phyloP scores from a whole-genome alignment of 2,888 invertebrate genomes.

The Brassicogethes aeneus region DNA sequence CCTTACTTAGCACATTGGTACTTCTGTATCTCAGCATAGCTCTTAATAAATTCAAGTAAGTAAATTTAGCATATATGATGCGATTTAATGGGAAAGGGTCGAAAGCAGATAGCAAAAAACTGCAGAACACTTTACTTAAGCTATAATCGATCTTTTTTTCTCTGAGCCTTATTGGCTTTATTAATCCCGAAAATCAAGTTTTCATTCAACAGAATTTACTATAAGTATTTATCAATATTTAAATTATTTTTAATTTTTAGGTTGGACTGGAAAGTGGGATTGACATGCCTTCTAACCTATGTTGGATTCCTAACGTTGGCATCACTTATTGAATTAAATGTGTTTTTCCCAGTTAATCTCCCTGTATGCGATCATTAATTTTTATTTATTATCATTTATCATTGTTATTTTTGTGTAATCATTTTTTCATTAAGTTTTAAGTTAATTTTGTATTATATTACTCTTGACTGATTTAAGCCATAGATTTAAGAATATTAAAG shows the following conservation, averaged over 20 bases:
- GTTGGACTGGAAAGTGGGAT: slow-evolving; percentile 62
- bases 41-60: slow-evolving; percentile 53
- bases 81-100: background rate
- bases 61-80: slow-evolving; percentile 3
- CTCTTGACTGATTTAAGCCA: background rate
- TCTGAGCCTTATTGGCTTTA: too few species aligned
- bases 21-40: slow-evolving; percentile 58
- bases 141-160: too few species aligned
- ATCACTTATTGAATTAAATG: slow-evolving; percentile 65
- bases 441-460: slow-evolving; percentile 2
- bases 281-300: slow-evolving; percentile 59
- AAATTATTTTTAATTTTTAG: slow-evolving; percentile 23
- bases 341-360: slow-evolving; percentile 64
- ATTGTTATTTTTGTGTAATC: slow-evolving; percentile 1
- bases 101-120: too few species aligned
- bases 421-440: background rate
- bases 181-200: too few species aligned
- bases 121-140: too few species aligned
- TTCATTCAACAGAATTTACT: background rate
- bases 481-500: background rate
- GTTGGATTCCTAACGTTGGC: slow-evolving; percentile 58
- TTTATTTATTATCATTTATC: slow-evolving; percentile 25
- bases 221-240: background rate
- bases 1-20: slow-evolving; percentile 62
- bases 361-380: slow-evolving; percentile 51